Percentiles rank a stretch among this genome's conserved stretches.
These are phyloP conservation scores for Candoia aspera DNA, from an alignment of 2,113 vertebrate species.

Conservation along the genomic window DNA sequence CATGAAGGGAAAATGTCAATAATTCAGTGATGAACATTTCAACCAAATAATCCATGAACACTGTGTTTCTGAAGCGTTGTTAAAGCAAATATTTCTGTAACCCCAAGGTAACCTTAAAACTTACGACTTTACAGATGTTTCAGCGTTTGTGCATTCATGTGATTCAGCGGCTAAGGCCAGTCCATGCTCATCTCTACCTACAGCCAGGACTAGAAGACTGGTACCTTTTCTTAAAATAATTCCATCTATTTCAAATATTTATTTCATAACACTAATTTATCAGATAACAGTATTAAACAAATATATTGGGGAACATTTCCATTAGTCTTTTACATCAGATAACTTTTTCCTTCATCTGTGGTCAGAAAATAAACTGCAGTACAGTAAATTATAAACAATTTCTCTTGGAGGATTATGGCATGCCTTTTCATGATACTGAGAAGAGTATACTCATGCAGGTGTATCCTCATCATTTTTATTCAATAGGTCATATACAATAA, in stretches of 20 bases:
- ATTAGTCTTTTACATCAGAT: not conserved
- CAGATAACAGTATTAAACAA: not conserved
- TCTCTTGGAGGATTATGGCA: not conserved
- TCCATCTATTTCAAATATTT: not conserved
- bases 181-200: constrained; percentile 97
- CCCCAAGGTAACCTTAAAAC: not conserved
- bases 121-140: constrained; percentile 87
- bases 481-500: not conserved
- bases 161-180: constrained; percentile 93
- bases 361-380: not conserved
- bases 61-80: not conserved
- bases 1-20: not conserved
- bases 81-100: not conserved
- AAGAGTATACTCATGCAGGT: not conserved
- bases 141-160: constrained; percentile 98
- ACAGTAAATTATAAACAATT: not conserved
- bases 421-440: not conserved
- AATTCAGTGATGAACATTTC: not conserved
- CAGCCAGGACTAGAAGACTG: constrained; percentile 98
- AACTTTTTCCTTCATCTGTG: not conserved
- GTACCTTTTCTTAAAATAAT: constrained; percentile 67
- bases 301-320: not conserved
- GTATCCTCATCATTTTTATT: not conserved
- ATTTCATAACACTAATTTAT: not conserved
- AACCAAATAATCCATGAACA: not conserved